Evolutionary conservation across 1,140 invertebrate genomes (phyloP).

Genomic region (Drepana arcuata): DNA sequence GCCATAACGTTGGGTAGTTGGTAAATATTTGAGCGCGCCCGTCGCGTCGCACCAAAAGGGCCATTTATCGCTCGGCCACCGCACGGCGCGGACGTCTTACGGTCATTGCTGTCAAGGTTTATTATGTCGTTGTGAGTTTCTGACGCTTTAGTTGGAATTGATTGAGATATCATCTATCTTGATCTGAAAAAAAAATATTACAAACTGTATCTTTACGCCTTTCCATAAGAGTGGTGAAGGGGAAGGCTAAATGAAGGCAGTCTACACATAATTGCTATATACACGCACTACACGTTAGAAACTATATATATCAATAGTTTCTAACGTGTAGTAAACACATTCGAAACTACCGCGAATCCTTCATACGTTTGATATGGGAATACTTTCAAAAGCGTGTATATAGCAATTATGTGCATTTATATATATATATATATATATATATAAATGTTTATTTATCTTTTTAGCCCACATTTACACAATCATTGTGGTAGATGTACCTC

Average conservation of each 20-base stretch:
- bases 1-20: constrained; percentile 22
- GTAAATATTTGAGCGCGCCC: constrained; percentile 25
- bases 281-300: too few species aligned
- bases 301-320: too few species aligned
- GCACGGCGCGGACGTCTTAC: constrained; percentile 16
- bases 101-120: constrained; percentile 7
- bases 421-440: neutral
- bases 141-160: neutral
- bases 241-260: neutral
- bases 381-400: neutral
- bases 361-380: too few species aligned
- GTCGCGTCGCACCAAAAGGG: constrained; percentile 9
- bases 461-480: too few species aligned
- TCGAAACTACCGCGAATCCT: too few species aligned
- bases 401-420: neutral
- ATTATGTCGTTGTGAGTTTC: constrained; percentile 1
- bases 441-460: neutral
- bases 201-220: neutral
- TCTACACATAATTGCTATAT: too few species aligned
- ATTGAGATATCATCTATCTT: neutral
- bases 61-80: constrained; percentile 18
- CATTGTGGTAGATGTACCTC: neutral
- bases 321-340: too few species aligned
- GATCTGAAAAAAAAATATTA: neutral
- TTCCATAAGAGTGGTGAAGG: neutral